Evolutionary conservation across 2,113 vertebrate genomes (phyloP).

Genomic region (Lanius ludovicianus): DNA sequence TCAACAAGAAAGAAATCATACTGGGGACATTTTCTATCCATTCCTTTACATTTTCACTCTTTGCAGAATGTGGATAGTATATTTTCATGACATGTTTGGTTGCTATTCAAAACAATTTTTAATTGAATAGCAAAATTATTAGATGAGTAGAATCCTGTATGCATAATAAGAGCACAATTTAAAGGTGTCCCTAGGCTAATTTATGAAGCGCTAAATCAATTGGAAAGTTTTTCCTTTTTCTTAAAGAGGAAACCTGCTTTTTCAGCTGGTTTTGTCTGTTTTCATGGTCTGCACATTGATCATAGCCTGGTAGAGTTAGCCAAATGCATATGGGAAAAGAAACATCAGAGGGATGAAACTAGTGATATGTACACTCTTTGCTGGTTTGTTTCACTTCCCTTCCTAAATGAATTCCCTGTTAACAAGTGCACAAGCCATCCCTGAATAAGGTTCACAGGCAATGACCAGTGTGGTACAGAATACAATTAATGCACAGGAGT

Average conservation of each 20-base stretch:
- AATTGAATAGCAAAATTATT: constrained; percentile 74
- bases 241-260: constrained; percentile 59
- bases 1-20: constrained; percentile 61
- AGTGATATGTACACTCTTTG: not conserved
- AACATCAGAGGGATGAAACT: constrained; percentile 24
- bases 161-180: constrained; percentile 73
- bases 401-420: not conserved
- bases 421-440: constrained; percentile 25
- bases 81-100: constrained; percentile 56
- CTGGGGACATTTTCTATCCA: constrained; percentile 10
- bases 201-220: constrained; percentile 72
- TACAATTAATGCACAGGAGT: not conserved
- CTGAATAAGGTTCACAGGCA: not conserved
- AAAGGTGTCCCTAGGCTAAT: constrained; percentile 74
- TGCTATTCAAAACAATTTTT: constrained; percentile 71
- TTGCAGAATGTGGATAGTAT: constrained; percentile 10
- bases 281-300: constrained; percentile 49
- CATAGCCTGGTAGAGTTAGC: constrained; percentile 1
- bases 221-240: constrained; percentile 50
- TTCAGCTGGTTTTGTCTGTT: constrained; percentile 61
- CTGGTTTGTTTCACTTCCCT: not conserved
- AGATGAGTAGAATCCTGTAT: constrained; percentile 73
- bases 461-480: not conserved
- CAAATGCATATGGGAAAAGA: constrained; percentile 41
- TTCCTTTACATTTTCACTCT: constrained; percentile 60